Evolutionary conservation across 2,888 invertebrate genomes (phyloP), one percentile per base, ranked within the genome.

Genomic region (Pheosia gnoma): DNA sequence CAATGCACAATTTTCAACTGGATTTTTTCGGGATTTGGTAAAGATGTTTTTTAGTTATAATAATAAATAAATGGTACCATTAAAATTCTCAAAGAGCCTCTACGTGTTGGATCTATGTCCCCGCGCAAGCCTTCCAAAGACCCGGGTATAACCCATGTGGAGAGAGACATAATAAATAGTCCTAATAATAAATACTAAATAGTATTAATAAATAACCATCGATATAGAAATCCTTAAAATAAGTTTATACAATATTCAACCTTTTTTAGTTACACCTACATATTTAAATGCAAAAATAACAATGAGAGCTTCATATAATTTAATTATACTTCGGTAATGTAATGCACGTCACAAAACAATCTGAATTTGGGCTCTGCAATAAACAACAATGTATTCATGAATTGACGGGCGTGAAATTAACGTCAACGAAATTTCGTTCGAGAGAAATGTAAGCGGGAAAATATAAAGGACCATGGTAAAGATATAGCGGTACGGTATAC

Each of bases 321-420:
- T 3, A 51, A 51, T 51, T 25, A 51, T 25, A 9, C 25, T 5
- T n/a, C 47, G 47, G 47, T 4, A 47, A n/a, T n/a, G 37, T 55
- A 39, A 39, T 39, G 7, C 39, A 39, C n/a, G 55, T 39, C 56
- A 10, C 36, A 61, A 66, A 68, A 69, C 77, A 75, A 67, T 66
- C 60, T 67, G 61, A 71, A 74, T 77, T 74, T 67, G 63, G 62
- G 64, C 71, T 68, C 69, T 68, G 71, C 72, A 73, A 75, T 71
- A 75, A 66, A 77, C 69, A 71, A 75, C 73, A 75, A 64, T 74
- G 73, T 80, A 72, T 74, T 70, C 65, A 41, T 67, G 67, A 75
- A 81, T 74, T 81, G 87, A 87, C 87, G 78, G 69, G 75, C 86
- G 82, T 87, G 85, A 87, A 87, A 87, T 87, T 82, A 83, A 79